Evolutionary conservation across 2,797 vertebrate genomes (phyloP), one percentile per base, ranked within the genome.

Genomic region (Aulostomus chinensis): DNA sequence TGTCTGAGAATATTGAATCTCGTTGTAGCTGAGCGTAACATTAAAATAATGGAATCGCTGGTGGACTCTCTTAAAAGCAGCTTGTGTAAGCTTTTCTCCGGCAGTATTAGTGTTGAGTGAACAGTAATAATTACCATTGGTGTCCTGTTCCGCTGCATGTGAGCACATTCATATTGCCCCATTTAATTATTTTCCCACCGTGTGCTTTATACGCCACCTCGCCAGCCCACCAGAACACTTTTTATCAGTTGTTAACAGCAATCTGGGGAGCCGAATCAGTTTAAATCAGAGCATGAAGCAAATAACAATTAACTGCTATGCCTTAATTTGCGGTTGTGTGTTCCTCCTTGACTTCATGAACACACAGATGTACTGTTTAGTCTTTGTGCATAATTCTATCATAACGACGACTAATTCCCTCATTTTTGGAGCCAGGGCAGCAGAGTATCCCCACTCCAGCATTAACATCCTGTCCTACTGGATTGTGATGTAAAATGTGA

Each of bases 401-500:
- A 15, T 26, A 57, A 68, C 68, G 73, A 58, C 72, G 73, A 78
- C 76, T 68, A 74, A 75, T 71, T 21, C 46, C 16, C 45, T 43
- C 3, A 4, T 48, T 72, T 65, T 15, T 45, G 47, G 21, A 61
- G 28, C 32, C 41, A 9, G 29, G 33, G 34, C 37, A 51, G 39
- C 52, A 48, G 33, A 49, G 31, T 40, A 10, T 34, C 53, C 38
- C 29, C 47, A 4, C 45, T 48, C 45, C 13, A 12, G 48, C 26
- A 32, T 76, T 48, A 21, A 13, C 41, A n/a, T 9, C 7, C 61
- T 40, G 16, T 54, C 33, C 80, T 74, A 71, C 76, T 83, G 82
- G 70, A 77, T 81, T 67, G 67, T 51, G 60, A 83, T 82, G 80
- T 78, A 78, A 78, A 75, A 74, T 45, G 32, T 72, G 74, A 83